phyloP scores from a whole-genome alignment of 2,113 vertebrate genomes.

The Ailuropoda melanoleuca region DNA sequence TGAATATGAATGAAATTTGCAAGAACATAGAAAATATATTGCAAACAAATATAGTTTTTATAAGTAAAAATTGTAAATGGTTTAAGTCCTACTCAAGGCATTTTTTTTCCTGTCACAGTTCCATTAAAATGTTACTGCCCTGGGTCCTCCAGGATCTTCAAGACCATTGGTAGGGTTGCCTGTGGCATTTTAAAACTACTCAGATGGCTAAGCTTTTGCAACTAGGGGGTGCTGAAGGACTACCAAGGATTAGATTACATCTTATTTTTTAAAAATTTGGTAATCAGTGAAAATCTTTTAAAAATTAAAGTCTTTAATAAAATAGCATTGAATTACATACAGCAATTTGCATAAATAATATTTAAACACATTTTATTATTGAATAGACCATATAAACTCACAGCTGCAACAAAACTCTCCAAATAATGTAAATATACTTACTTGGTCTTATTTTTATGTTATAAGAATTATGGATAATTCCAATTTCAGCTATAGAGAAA shows the following conservation, averaged over 20 bases:
- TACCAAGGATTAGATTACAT: neutral
- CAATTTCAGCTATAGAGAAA: conserved; percentile 62
- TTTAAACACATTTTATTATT: conserved; percentile 55
- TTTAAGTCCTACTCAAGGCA: neutral
- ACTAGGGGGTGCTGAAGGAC: conserved; percentile 79
- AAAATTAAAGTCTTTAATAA: conserved; percentile 69
- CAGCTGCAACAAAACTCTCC: conserved; percentile 57
- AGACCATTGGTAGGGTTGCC: neutral
- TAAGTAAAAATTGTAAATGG: neutral
- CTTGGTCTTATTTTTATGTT: conserved; percentile 18
- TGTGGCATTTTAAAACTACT: neutral
- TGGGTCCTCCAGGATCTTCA: neutral
- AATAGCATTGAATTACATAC: conserved; percentile 37
- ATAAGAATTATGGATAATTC: conserved; percentile 43
- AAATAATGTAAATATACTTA: conserved; percentile 39
- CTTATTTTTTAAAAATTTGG: conserved; percentile 23
- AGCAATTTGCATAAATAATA: conserved; percentile 39
- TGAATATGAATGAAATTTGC: neutral
- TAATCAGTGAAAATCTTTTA: conserved; percentile 47
- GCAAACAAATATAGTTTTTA: neutral
- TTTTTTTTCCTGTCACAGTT: neutral
- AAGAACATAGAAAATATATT: neutral
- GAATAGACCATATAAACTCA: neutral
- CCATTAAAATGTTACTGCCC: neutral
- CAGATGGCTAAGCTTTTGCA: conserved; percentile 54